Base-by-base conservation (phyloP, 2,888 invertebrate genomes). In the Lithophane ornitopus region DNA sequence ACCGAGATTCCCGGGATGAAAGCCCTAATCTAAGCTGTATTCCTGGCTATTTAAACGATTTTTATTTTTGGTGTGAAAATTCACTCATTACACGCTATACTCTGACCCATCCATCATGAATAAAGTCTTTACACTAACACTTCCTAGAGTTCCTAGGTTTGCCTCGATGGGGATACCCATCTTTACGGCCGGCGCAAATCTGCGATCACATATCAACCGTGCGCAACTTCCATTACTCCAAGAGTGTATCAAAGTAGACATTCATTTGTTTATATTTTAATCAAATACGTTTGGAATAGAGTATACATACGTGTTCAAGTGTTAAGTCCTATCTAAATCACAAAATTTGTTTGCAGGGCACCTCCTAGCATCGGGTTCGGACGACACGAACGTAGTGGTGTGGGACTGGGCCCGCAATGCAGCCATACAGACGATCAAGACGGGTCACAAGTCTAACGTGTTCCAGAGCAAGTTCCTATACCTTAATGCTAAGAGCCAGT, bases 381-480 rank as follows among this genome's bases (percentile, higher is more conserved):
- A 99, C 95, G 99, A 99, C 95, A 97, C 98, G 69, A 97, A 97
- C 80, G 97, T 99, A 11, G 97, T 98, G 19, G 95, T 99, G 16
- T 99, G 99, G 99, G 98, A 99, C 92, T 99, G 99, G 99, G 97
- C 98, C 26, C 94, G 97, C 19, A 98, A 98, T 73, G 97, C 97
- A 81, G 96, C 97, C 2, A 92, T 97, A 54, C 96, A 98, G 84
- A 97, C 97, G 6, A 98, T 98, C 88, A 97, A 97, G 87, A 98
- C 98, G 34, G 98, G 98, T 3, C 99, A 99, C 94, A 97, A 97
- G 83, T 97, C 98, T 56, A 99, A 99, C 92, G 98, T 99, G 72
- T 99, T 99, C 94, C 99, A 99, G 92, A 97, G 97, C 89, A 99
- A 99, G 94, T 99, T 99, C 96, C 97, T 99, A 85, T 98, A 98